These are phyloP conservation scores for Caenorhabditis sp. DNA, from an alignment of 2,888 invertebrate species.

Conservation along the genomic window DNA sequence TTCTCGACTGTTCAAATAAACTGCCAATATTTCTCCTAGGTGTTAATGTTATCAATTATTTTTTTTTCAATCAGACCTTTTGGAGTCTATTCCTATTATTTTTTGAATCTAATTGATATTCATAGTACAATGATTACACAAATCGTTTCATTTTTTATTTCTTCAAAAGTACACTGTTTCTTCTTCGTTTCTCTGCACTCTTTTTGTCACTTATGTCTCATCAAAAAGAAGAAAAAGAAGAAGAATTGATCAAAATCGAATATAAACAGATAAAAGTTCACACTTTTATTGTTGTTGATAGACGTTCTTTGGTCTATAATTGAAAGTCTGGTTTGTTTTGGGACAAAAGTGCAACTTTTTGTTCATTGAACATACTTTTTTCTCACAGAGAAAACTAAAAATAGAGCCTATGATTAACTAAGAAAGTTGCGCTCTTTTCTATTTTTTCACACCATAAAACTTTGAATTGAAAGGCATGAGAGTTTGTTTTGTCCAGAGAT, in stretches of 20 bases:
- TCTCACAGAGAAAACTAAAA: too few species aligned
- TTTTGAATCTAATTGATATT: background rate
- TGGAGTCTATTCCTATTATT: too few species aligned
- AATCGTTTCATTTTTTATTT: background rate
- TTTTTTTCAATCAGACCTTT: background rate
- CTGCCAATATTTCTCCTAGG: background rate
- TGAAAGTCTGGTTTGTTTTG: too few species aligned
- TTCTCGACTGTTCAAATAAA: background rate
- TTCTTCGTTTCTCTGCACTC: background rate
- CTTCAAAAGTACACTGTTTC: background rate
- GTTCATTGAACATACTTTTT: too few species aligned
- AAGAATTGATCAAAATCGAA: background rate
- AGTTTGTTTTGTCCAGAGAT: too few species aligned
- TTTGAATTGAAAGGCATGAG: too few species aligned
- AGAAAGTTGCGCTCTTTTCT: too few species aligned
- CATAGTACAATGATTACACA: background rate
- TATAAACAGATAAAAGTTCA: slow-evolving; percentile 1
- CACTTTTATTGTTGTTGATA: background rate
- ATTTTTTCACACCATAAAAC: too few species aligned
- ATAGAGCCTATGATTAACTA: too few species aligned
- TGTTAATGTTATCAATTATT: too few species aligned
- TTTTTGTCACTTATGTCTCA: background rate
- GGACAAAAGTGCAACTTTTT: too few species aligned
- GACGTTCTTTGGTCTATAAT: background rate
- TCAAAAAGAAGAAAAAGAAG: background rate